Evolutionary conservation across 2,797 vertebrate species (phyloP).

Genomic region (Spondyliosoma cantharus): DNA sequence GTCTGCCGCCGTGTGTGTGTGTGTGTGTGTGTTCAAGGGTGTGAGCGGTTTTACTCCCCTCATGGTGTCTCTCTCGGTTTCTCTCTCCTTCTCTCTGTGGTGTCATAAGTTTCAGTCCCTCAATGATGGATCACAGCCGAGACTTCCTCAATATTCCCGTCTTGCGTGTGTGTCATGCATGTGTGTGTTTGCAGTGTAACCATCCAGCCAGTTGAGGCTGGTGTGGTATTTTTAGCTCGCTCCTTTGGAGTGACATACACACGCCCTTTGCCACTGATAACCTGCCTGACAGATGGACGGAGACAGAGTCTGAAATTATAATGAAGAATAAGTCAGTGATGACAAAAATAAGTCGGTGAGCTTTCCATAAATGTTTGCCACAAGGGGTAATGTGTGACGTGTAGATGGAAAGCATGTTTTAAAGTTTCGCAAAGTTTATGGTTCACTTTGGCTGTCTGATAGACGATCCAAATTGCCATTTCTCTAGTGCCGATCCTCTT

Average conservation of each 20-base stretch:
- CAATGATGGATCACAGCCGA: constrained; percentile 77
- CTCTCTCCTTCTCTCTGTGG: constrained; percentile 54
- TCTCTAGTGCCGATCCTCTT: no score
- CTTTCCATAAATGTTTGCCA: background rate
- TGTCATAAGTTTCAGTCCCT: constrained; percentile 70
- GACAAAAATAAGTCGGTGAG: background rate
- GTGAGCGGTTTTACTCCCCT: constrained; percentile 32
- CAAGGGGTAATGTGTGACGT: background rate
- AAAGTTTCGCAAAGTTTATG: background rate
- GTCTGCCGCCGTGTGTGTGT: constrained; percentile 47
- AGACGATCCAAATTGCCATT: no score
- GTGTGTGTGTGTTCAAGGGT: constrained; percentile 10
- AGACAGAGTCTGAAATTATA: constrained; percentile 19
- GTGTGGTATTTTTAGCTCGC: constrained; percentile 59
- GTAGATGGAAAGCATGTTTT: background rate
- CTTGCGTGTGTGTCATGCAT: constrained; percentile 27
- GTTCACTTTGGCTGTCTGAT: no score
- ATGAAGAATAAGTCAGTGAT: background rate
- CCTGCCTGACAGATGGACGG: constrained; percentile 32
- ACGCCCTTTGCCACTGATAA: constrained; percentile 43
- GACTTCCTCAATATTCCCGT: constrained; percentile 78
- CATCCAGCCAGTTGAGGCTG: constrained; percentile 22
- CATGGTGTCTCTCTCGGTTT: constrained; percentile 21
- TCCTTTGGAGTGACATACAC: constrained; percentile 36
- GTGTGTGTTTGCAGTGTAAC: constrained; percentile 31